Evolutionary conservation across 2,113 vertebrate species (phyloP).

Genomic region (Axis porcinus): DNA sequence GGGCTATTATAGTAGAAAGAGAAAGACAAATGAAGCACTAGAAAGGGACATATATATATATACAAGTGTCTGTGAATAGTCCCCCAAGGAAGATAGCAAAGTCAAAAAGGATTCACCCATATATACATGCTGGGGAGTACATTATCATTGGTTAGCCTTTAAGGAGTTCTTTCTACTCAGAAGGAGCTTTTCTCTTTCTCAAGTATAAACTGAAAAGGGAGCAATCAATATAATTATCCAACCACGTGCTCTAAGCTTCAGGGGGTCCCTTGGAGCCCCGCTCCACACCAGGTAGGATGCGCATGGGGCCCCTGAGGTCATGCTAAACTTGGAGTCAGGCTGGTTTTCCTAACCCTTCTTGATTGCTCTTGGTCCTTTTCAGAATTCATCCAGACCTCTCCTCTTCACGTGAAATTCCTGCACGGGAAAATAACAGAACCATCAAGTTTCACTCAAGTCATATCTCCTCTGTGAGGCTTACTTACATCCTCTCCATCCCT

Average conservation of each 20-base stretch:
- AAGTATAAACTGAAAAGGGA: neutral
- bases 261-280: neutral
- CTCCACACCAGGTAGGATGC: too few species aligned
- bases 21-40: conserved; percentile 67
- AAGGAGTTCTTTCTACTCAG: conserved; percentile 12
- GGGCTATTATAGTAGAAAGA: conserved; percentile 53
- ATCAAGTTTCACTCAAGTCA: neutral
- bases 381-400: neutral
- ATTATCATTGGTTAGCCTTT: conserved; percentile 46
- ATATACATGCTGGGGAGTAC: neutral
- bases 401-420: neutral
- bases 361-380: neutral
- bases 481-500: neutral
- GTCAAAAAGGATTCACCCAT: conserved; percentile 12
- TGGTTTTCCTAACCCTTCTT: neutral
- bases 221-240: conserved; percentile 11
- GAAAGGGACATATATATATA: conserved; percentile 50
- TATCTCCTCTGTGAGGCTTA: neutral
- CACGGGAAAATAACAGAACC: neutral
- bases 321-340: neutral
- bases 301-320: neutral
- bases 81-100: conserved; percentile 57
- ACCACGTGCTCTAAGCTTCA: neutral
- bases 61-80: conserved; percentile 47
- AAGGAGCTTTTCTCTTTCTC: conserved; percentile 52